Evolutionary conservation across 2,888 invertebrate genomes (phyloP), one percentile per base, ranked within the genome.

Genomic region (Hydrotaea cyrtoneurina): DNA sequence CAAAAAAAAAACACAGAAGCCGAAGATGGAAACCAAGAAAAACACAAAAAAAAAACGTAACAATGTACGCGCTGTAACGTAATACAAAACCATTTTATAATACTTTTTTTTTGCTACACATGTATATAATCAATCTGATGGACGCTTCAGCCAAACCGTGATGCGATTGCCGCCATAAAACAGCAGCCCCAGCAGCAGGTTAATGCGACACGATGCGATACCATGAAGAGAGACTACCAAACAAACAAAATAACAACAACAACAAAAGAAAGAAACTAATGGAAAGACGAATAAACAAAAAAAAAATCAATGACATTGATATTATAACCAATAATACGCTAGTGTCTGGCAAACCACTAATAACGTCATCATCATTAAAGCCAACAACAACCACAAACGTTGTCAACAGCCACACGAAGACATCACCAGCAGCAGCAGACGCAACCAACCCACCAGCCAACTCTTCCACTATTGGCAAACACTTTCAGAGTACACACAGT

Each of bases 301-400:
- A 50, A 50, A 36, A 73, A 85, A 82, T 85, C 85, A 85, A 85
- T 85, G 85, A 85, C 85, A 85, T 85, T 85, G 85, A 85, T 79
- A 59, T 62, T 74, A 78, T 55, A 57, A n/a, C 17, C 69, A 78
- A 75, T 80, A 46, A 64, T 43, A 17, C 21, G 59, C 74, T 39
- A 59, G 39, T 46, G 39, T 57, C 57, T 43, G 23, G n/a, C 19
- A 26, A 64, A 69, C 57, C 31, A 55, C 66, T 66, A 62, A 75
- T 46, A 59, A 74, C 39, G 36, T 71, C 46, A 78, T 82, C 62
- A 57, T 77, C 36, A 76, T 21, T 21, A n/a, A 31, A 64, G 36
- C 19, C 55, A 36, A 11, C 66, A 66, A 43, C 36, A 64, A 23
- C 57, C 10, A 59, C 39, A 23, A 59, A 26, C 5, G 31, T 31